A percentile compares a stretch with the other conserved stretches of the same genome.
phyloP scores from a whole-genome alignment of 2,888 invertebrate genomes.

The Yponomeuta evonymella region DNA sequence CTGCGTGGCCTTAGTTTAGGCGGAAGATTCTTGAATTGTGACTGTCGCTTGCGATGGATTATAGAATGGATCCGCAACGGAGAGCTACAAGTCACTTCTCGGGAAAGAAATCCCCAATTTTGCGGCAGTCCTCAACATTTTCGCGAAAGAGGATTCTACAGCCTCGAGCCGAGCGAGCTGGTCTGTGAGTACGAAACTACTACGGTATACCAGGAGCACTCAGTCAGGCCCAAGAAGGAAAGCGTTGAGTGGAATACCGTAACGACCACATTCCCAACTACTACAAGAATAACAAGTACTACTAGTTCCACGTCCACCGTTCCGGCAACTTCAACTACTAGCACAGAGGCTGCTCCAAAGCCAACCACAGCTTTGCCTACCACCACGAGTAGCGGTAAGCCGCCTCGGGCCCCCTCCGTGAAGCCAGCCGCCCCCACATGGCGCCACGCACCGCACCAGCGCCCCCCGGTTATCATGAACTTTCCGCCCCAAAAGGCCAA shows the following conservation, averaged over 20 bases:
- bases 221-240: slow-evolving; percentile 27
- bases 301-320: slow-evolving; percentile 34
- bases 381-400: slow-evolving; percentile 44
- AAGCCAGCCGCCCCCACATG: slow-evolving; percentile 53
- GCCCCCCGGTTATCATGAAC: slow-evolving; percentile 84
- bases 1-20: slow-evolving; percentile 91
- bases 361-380: slow-evolving; percentile 26
- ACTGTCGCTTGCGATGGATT: slow-evolving; percentile 92
- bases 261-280: slow-evolving; percentile 36
- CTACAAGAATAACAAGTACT: slow-evolving; percentile 18
- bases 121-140: slow-evolving; percentile 90
- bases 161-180: slow-evolving; percentile 86
- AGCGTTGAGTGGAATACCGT: slow-evolving; percentile 41
- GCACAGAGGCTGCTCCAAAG: slow-evolving; percentile 29
- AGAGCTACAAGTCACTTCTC: slow-evolving; percentile 93
- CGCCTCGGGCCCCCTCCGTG: slow-evolving; percentile 35
- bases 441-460: slow-evolving; percentile 74
- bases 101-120: slow-evolving; percentile 94
- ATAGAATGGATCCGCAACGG: slow-evolving; percentile 92
- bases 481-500: slow-evolving; percentile 81
- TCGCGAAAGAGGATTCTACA: slow-evolving; percentile 89
- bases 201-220: slow-evolving; percentile 31
- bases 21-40: slow-evolving; percentile 91
- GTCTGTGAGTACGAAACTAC: slow-evolving; percentile 70
- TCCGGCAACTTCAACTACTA: slow-evolving; percentile 35